Evolutionary conservation across 2,797 vertebrate species (phyloP).

Genomic region (Macropodus opercularis): DNA sequence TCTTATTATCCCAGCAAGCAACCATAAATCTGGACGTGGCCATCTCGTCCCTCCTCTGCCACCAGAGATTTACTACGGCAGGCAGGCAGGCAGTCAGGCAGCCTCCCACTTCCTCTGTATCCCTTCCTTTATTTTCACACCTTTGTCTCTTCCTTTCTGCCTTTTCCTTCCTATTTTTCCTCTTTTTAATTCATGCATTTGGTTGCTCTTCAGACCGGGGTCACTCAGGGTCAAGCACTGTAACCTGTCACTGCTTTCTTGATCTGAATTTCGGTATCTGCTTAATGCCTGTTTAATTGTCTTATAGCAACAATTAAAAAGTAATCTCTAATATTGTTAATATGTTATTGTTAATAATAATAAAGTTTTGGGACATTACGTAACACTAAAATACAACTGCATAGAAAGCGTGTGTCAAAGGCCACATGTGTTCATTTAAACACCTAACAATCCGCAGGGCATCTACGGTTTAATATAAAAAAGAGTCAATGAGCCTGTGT

Average conservation of each 20-base stretch:
- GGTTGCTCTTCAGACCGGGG: slow-evolving; percentile 9
- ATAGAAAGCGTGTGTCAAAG: background rate
- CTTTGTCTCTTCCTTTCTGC: slow-evolving; percentile 16
- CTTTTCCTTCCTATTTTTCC: slow-evolving; percentile 15
- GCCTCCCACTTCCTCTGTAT: slow-evolving; percentile 3
- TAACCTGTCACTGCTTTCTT: too few relatives aligned
- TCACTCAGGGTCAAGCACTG: slow-evolving; percentile 48
- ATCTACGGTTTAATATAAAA: slow-evolving; percentile 22
- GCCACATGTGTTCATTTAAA: slow-evolving; percentile 37
- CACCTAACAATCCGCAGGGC: slow-evolving; percentile 12
- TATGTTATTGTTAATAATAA: too few relatives aligned
- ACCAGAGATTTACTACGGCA: slow-evolving; percentile 55
- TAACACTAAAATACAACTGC: background rate
- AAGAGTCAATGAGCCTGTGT: slow-evolving; percentile 48
- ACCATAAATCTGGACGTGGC: slow-evolving; percentile 55
- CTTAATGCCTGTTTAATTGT: background rate
- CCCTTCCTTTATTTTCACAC: slow-evolving; percentile 38
- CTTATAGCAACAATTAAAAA: too few relatives aligned
- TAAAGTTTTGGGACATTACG: too few relatives aligned
- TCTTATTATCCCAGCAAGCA: slow-evolving; percentile 55
- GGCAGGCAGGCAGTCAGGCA: slow-evolving; percentile 4
- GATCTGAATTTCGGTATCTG: background rate
- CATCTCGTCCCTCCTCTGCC: slow-evolving; percentile 22
- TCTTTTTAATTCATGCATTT: slow-evolving; percentile 12
- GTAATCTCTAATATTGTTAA: too few relatives aligned